Evolutionary conservation across 1,140 invertebrate species (phyloP).

Genomic region (Armadillidium nasatum): DNA sequence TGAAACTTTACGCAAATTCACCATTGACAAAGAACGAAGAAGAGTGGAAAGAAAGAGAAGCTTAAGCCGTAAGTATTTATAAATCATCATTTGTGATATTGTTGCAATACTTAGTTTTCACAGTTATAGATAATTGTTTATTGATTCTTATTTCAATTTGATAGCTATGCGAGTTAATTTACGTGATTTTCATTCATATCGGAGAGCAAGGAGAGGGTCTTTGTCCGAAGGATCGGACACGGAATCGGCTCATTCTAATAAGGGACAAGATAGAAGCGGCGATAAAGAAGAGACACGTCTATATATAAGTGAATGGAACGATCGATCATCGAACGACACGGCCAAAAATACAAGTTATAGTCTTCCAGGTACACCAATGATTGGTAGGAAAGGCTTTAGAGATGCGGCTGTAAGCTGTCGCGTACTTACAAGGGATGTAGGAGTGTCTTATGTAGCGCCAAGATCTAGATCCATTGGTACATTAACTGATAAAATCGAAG

Average conservation of each 20-base stretch:
- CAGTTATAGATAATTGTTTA: too few relatives aligned
- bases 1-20: background rate
- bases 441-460: constrained; percentile 55
- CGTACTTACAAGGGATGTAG: constrained; percentile 62
- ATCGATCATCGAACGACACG: background rate
- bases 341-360: constrained; percentile 23
- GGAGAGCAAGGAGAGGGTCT: constrained; percentile 38
- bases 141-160: background rate
- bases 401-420: constrained; percentile 66
- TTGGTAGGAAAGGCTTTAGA: constrained; percentile 24
- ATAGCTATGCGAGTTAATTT: constrained; percentile 42
- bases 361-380: constrained; percentile 28
- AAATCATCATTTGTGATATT: too few relatives aligned
- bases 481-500: constrained; percentile 35
- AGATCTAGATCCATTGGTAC: constrained; percentile 49
- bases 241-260: constrained; percentile 31
- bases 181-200: constrained; percentile 41
- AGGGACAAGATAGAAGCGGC: background rate
- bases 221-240: constrained; percentile 41
- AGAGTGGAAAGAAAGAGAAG: background rate
- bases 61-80: background rate
- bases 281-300: constrained; percentile 27
- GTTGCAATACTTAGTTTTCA: too few relatives aligned
- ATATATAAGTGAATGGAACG: constrained; percentile 26
- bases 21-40: background rate